phyloP scores from a whole-genome alignment of 2,888 invertebrate species.

The Cylloceria caligata region DNA sequence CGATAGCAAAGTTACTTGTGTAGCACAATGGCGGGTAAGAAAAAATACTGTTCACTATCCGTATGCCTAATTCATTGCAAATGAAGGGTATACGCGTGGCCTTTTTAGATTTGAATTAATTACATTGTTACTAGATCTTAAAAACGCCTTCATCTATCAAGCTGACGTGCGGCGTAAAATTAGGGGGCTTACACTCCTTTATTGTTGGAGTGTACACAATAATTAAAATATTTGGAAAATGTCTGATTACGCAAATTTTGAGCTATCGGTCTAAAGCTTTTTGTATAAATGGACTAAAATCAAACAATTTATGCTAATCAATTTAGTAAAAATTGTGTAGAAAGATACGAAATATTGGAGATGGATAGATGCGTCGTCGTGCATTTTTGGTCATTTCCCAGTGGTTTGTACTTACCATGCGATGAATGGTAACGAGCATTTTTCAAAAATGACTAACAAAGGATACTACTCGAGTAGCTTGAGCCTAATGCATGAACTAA shows the following conservation, averaged over 20 bases:
- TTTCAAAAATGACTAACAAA: neutral
- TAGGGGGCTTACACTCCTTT: no score
- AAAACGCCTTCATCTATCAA: no score
- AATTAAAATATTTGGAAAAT: no score
- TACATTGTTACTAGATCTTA: no score
- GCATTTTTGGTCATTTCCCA: neutral
- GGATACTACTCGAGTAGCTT: neutral
- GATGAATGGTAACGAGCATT: constrained; percentile 7
- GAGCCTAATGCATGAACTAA: no score
- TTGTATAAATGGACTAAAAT: no score
- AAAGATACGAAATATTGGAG: constrained; percentile 1
- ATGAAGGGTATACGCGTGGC: no score
- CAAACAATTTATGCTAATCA: neutral
- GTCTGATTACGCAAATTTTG: neutral
- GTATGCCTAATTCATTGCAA: no score
- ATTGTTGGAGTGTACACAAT: no score
- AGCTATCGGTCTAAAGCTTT: neutral
- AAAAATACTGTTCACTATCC: neutral
- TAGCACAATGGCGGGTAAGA: neutral
- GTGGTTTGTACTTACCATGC: no score
- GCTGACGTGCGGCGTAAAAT: no score
- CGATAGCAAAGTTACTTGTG: neutral
- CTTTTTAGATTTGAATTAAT: no score
- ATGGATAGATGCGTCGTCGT: neutral
- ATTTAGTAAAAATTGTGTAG: neutral